phyloP scores from a whole-genome alignment of 2,888 invertebrate genomes.

The Drosophila antonietae region DNA sequence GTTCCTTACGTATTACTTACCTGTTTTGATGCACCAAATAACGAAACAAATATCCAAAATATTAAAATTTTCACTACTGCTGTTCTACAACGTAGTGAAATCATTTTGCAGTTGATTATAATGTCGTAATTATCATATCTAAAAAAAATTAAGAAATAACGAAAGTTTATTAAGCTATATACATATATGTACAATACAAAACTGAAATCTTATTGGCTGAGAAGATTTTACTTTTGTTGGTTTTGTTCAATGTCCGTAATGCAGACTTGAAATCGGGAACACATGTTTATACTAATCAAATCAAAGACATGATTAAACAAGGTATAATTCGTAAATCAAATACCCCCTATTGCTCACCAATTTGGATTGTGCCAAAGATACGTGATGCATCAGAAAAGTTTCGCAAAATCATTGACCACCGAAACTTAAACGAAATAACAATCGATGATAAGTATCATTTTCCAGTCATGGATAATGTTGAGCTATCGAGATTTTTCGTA shows the following conservation, averaged over 20 bases:
- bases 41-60: constrained; percentile 28
- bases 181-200: neutral
- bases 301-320: neutral
- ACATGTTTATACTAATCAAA: neutral
- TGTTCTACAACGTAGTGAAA: constrained; percentile 23
- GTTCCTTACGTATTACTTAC: constrained; percentile 23
- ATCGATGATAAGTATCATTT: neutral
- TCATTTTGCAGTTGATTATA: constrained; percentile 26
- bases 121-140: constrained; percentile 32
- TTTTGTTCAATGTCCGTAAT: too few species aligned
- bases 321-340: neutral
- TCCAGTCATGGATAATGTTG: too few species aligned
- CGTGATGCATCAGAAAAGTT: neutral
- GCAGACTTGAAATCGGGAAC: too few species aligned
- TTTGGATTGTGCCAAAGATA: neutral
- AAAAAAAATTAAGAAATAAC: neutral
- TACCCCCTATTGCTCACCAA: neutral
- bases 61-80: constrained; percentile 26
- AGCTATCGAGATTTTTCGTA: too few species aligned
- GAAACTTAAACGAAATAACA: neutral
- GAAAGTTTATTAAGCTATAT: neutral
- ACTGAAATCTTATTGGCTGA: too few species aligned
- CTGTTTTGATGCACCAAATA: constrained; percentile 42
- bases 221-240: too few species aligned
- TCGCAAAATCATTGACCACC: neutral